These are phyloP conservation scores for Limnephilus lunatus DNA, from an alignment of 2,888 invertebrate species.

Conservation along the genomic window DNA sequence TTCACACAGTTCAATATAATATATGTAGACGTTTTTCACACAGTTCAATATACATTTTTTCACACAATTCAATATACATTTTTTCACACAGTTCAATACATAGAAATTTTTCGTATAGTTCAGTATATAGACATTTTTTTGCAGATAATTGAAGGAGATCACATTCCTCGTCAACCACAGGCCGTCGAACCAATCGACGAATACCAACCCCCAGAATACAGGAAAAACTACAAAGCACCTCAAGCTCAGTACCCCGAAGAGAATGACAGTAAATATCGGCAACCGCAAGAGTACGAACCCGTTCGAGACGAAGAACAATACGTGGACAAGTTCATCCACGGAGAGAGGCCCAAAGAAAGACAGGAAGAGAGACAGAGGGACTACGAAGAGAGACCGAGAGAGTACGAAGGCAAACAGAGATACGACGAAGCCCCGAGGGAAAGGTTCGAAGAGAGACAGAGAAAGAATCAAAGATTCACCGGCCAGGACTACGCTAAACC, in stretches of 20 bases:
- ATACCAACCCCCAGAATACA: slow-evolving; percentile 58
- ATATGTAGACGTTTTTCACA: neutral
- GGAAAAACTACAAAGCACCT: slow-evolving; percentile 27
- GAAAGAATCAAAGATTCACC: slow-evolving; percentile 70
- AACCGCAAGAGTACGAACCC: slow-evolving; percentile 18
- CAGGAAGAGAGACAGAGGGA: slow-evolving; percentile 66
- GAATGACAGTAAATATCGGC: neutral
- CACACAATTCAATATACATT: too few species aligned
- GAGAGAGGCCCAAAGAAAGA: slow-evolving; percentile 71
- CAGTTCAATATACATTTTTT: too few species aligned
- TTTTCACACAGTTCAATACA: too few species aligned
- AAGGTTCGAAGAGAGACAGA: slow-evolving; percentile 67
- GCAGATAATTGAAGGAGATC: slow-evolving; percentile 76
- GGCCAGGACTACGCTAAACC: slow-evolving; percentile 41
- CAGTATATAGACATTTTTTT: slow-evolving; percentile 51
- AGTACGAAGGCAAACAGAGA: slow-evolving; percentile 67
- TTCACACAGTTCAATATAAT: neutral
- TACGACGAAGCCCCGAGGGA: slow-evolving; percentile 71
- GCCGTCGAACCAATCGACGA: slow-evolving; percentile 70
- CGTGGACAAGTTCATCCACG: slow-evolving; percentile 70
- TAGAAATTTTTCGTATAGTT: too few species aligned
- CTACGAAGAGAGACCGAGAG: neutral
- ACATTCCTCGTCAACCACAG: slow-evolving; percentile 75
- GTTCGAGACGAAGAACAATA: neutral
- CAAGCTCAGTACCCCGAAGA: slow-evolving; percentile 13